Evolutionary conservation across 2,113 vertebrate species (phyloP).

Genomic region (Amazona guildingii): DNA sequence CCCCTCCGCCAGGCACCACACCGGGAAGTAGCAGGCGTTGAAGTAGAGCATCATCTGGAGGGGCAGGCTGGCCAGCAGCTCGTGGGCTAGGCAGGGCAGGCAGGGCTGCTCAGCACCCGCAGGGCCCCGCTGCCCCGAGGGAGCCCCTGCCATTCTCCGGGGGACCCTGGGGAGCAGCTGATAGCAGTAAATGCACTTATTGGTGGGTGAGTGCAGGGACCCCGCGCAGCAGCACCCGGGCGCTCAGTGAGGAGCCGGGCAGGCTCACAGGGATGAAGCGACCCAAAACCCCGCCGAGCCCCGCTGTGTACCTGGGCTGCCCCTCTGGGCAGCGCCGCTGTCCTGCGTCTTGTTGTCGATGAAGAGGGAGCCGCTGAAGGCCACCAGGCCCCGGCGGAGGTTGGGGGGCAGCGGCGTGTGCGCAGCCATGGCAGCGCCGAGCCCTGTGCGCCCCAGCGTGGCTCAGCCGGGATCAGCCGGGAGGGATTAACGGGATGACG

Average conservation of each 20-base stretch:
- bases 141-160: neutral
- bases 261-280: fast-evolving
- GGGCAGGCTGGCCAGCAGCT: conserved; percentile 80
- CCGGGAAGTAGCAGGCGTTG: conserved; percentile 80
- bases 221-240: neutral
- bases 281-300: too few species aligned
- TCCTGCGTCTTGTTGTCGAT: conserved; percentile 80
- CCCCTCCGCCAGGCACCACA: conserved; percentile 83
- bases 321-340: conserved; percentile 43
- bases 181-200: neutral
- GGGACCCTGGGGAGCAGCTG: neutral
- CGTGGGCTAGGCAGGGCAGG: conserved; percentile 33
- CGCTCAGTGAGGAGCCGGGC: neutral
- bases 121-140: fast-evolving
- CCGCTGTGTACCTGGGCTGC: conserved; percentile 68
- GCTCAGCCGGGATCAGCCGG: neutral
- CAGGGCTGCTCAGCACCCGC: neutral
- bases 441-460: fast-evolving
- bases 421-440: neutral
- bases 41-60: conserved; percentile 89
- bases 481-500: neutral
- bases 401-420: conserved; percentile 63
- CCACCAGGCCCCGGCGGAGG: conserved; percentile 75
- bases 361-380: conserved; percentile 76
- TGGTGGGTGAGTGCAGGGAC: neutral